These are phyloP conservation scores for Rotaria sp. DNA, from an alignment of 2,888 invertebrate genomes.

Conservation along the genomic window DNA sequence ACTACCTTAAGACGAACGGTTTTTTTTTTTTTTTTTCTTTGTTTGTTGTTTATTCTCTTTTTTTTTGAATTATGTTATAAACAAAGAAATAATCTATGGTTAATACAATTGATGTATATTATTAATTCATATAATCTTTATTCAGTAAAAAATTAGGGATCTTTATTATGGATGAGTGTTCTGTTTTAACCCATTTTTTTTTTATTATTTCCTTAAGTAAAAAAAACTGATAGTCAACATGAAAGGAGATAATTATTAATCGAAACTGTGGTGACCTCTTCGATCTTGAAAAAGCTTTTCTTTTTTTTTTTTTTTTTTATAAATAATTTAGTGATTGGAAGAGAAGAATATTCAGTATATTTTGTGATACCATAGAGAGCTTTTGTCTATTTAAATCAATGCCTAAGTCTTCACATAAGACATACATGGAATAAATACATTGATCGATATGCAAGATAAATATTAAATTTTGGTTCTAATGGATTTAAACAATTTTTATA, in stretches of 20 bases:
- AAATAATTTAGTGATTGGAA: neutral
- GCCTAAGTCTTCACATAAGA: no score
- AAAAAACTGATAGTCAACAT: no score
- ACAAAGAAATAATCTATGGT: neutral
- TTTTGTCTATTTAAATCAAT: no score
- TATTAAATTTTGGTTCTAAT: no score
- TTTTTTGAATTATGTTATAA: neutral
- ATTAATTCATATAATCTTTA: neutral
- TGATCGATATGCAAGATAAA: no score
- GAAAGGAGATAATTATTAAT: neutral
- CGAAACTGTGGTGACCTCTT: neutral
- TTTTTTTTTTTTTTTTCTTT: neutral
- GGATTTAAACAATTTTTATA: no score
- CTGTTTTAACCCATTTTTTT: no score
- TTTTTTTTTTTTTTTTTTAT: neutral
- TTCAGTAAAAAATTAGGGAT: neutral
- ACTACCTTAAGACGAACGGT: neutral
- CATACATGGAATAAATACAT: no score
- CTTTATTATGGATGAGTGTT: no score
- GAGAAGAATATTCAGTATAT: neutral
- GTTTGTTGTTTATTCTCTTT: constrained; percentile 12
- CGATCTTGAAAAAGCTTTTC: neutral
- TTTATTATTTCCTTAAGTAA: no score
- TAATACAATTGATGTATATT: neutral
- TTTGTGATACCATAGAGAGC: neutral